Evolutionary conservation across 92 coral and sea anemone species (phyloP), one percentile per base, ranked within the genome.

Genomic region (Palythoa heliodiscus): DNA sequence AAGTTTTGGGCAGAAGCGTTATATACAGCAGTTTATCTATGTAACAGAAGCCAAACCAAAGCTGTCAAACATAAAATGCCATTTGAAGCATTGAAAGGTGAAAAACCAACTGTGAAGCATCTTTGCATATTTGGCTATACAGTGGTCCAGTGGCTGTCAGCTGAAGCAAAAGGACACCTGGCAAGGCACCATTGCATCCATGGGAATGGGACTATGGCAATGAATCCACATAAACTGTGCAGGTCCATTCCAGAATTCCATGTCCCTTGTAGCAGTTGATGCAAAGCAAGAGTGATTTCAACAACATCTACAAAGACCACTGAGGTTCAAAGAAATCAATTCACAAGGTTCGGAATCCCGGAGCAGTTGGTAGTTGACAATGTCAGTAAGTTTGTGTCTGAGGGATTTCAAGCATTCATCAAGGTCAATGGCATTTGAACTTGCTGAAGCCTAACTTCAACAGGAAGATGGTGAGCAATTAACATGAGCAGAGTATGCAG

Each of bases 1-100:
- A 76, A 17, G 76, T 89, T 89, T 77, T 92, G 91, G 95, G 93
- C 75, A 7, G 93, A 92, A 70, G 88, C 93, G 19, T 85, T 88
- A n/a, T 40, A 73, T 23, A 91, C 94, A 52, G 88, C 89, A 22
- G 85, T 73, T 0, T 88, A 88, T 61, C 68, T 89, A 22, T 89
- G 68, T 52, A 89, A 83, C 69, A 52, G 88, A 57, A 86, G 92
- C 67, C 92, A 91, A 40, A 75, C 92, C n/a, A 87, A 87, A 39
- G 78, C 71, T 14, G 84, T 54, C 61, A 20, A 63, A 2, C n/a
- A n/a, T n/a, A n/a, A n/a, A n/a, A n/a, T n/a, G n/a, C n/a, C n/a
- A n/a, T n/a, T n/a, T n/a, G n/a, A n/a, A n/a, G n/a, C n/a, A n/a
- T n/a, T n/a, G n/a, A n/a, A n/a, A n/a, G n/a, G n/a, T n/a, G n/a